A percentile compares a stretch with the other conserved stretches of the same genome.
phyloP scores from a whole-genome alignment of 2,888 invertebrate species.

The Gastrophysa polygoni region DNA sequence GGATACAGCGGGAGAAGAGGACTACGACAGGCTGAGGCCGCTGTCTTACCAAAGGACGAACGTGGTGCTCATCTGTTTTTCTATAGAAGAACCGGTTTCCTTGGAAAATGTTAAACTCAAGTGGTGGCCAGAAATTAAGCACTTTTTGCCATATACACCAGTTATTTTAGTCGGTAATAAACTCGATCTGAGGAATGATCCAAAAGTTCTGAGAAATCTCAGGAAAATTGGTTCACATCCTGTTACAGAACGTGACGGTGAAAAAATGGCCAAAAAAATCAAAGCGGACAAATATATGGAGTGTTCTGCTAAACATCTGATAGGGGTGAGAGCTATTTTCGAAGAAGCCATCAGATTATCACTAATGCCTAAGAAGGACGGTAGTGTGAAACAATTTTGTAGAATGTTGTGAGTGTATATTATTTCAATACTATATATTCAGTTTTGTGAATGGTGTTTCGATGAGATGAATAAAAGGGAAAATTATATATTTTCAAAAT shows the following conservation, averaged over 20 bases:
- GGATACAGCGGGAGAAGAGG: conserved; percentile 65
- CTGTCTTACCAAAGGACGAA: conserved; percentile 67
- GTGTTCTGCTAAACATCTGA: conserved; percentile 68
- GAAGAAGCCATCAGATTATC: conserved; percentile 62
- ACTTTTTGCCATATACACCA: conserved; percentile 68
- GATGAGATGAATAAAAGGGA: too few relatives aligned
- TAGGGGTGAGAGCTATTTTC: conserved; percentile 66
- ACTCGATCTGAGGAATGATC: conserved; percentile 59
- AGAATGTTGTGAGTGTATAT: conserved; percentile 3
- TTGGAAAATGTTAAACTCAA: conserved; percentile 68
- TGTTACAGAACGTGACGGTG: conserved; percentile 62
- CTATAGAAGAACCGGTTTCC: conserved; percentile 66
- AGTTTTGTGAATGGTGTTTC: too few relatives aligned
- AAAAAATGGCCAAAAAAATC: conserved; percentile 64
- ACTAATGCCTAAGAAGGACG: conserved; percentile 25
- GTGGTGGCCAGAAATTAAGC: conserved; percentile 67
- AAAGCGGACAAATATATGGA: conserved; percentile 65
- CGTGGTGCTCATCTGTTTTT: conserved; percentile 69
- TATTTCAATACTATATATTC: too few relatives aligned
- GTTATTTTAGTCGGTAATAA: conserved; percentile 67
- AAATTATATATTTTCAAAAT: too few relatives aligned
- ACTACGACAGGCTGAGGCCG: conserved; percentile 64
- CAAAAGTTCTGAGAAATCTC: conserved; percentile 55
- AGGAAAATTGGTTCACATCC: conserved; percentile 61
- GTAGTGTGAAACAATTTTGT: conserved; percentile 15